Evolutionary conservation across 2,797 vertebrate genomes (phyloP).

Genomic region (Microctenopoma stevenorrisi): DNA sequence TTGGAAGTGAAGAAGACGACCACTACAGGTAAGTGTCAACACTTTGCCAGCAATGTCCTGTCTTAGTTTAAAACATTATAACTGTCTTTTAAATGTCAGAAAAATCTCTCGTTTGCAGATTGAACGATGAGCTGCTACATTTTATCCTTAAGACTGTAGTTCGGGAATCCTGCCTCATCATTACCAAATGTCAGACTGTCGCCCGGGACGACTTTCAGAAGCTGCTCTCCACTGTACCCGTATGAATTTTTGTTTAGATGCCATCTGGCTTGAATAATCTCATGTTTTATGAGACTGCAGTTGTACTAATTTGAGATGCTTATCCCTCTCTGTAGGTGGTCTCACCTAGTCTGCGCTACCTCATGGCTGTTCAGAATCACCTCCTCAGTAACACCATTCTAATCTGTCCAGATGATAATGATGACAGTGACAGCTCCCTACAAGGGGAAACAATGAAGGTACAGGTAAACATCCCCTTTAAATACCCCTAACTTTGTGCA

Average conservation of each 20-base stretch:
- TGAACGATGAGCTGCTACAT: constrained; percentile 97
- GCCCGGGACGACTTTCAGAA: constrained; percentile 98
- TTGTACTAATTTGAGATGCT: constrained; percentile 18
- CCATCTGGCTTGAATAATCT: constrained; percentile 27
- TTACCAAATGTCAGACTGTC: constrained; percentile 99
- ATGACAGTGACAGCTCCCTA: constrained; percentile 99
- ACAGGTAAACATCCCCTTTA: constrained; percentile 99
- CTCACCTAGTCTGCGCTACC: constrained; percentile 96
- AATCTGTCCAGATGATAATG: constrained; percentile 95
- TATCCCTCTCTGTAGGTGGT: constrained; percentile 86
- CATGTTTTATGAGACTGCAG: constrained; percentile 3
- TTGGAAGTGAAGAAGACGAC: constrained; percentile 98
- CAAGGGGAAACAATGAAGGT: constrained; percentile 99
- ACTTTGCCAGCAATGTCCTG: not conserved
- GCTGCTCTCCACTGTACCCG: constrained; percentile 98
- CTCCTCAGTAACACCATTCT: constrained; percentile 98
- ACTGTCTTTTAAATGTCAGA: constrained; percentile 2
- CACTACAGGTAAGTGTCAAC: constrained; percentile 88
- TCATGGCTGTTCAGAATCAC: constrained; percentile 99
- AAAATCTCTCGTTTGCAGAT: constrained; percentile 78
- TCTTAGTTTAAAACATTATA: not conserved
- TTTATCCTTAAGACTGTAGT: constrained; percentile 99
- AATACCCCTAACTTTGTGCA: constrained; percentile 82
- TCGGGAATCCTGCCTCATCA: constrained; percentile 96
- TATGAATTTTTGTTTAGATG: constrained; percentile 81